Percentiles rank a stretch among this genome's conserved stretches.
Evolutionary conservation across 2,888 invertebrate species (phyloP).

Genomic region (Piscicola geometra): DNA sequence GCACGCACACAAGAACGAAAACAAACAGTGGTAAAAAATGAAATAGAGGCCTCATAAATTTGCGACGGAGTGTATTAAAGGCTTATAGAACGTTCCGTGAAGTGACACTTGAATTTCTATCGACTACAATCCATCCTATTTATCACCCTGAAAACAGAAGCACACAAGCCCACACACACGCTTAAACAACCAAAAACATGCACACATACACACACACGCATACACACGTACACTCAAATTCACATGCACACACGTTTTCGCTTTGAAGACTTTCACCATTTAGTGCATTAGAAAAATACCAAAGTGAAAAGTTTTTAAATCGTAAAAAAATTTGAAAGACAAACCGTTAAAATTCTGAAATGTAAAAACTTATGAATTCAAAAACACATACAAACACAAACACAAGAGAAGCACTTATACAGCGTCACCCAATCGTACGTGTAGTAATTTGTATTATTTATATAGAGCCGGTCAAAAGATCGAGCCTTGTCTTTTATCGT

Average conservation of each 20-base stretch:
- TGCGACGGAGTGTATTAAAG: conserved; percentile 14
- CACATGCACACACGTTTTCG: background rate
- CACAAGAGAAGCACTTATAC: background rate
- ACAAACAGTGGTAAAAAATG: background rate
- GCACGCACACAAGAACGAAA: background rate
- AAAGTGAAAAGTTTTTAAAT: no score
- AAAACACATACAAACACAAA: no score
- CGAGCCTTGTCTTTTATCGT: background rate
- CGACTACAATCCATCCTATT: conserved; percentile 4
- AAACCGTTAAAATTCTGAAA: no score
- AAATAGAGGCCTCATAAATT: conserved; percentile 13
- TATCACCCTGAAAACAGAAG: conserved; percentile 4
- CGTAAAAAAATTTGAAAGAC: no score
- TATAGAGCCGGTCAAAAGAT: conserved; percentile 8
- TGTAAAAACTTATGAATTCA: background rate
- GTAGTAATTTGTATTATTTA: conserved; percentile 14
- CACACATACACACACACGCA: background rate
- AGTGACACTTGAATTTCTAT: conserved; percentile 16
- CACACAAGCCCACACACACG: no score
- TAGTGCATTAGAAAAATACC: no score
- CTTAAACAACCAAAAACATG: background rate
- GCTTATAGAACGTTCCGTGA: conserved; percentile 6
- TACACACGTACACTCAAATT: background rate
- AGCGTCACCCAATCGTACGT: background rate
- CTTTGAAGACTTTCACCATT: no score